A percentile compares a stretch with the other conserved stretches of the same genome.
Evolutionary conservation across 2,113 vertebrate species (phyloP).

Genomic region (Benitochromis conjunctus): DNA sequence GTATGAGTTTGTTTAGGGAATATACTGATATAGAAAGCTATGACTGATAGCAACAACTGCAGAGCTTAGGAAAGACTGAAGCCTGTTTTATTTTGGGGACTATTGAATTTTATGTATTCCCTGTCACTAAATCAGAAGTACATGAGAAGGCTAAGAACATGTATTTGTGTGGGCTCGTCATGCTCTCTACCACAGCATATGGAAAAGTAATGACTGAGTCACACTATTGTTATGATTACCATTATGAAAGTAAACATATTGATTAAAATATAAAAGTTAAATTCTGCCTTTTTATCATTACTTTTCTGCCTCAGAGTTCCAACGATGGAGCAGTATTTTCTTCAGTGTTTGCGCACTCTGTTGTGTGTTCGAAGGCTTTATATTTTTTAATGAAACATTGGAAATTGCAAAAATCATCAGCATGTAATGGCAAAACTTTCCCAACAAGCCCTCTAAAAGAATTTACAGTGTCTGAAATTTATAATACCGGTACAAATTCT

Average conservation of each 20-base stretch:
- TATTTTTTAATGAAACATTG: neutral
- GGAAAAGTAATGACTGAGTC: neutral
- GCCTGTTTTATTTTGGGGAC: constrained; percentile 49
- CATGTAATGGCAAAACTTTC: neutral
- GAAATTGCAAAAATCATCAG: neutral
- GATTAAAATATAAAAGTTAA: neutral
- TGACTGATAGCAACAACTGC: constrained; percentile 66
- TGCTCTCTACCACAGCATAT: neutral
- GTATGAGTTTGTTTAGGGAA: constrained; percentile 37
- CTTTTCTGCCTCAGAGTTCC: neutral
- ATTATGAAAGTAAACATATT: neutral
- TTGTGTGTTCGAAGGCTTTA: neutral
- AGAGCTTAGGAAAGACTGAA: constrained; percentile 21
- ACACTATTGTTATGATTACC: neutral
- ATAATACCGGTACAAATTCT: neutral
- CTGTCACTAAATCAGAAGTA: neutral
- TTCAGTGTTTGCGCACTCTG: neutral
- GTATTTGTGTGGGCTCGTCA: neutral
- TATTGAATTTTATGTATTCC: constrained; percentile 43
- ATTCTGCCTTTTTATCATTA: neutral
- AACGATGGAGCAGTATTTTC: neutral
- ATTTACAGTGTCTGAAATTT: neutral
- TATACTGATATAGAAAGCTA: constrained; percentile 40
- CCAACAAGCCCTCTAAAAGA: neutral
- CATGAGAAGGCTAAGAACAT: neutral